Evolutionary conservation across 2,888 invertebrate species (phyloP).

Genomic region (Patella pellucida): DNA sequence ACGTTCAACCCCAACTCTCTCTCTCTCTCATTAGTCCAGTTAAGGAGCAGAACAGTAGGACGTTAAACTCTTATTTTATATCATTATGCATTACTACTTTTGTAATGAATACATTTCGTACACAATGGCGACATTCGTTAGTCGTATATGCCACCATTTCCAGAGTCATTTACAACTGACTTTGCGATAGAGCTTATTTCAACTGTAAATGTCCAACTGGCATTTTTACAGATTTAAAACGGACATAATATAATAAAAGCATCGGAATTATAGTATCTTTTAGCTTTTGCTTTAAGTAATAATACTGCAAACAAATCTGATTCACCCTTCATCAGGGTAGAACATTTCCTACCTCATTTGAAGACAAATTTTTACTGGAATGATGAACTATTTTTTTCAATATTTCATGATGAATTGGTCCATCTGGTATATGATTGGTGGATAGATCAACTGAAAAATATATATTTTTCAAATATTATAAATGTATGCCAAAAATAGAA

Average conservation of each 20-base stretch:
- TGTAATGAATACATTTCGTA: no score
- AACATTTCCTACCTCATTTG: neutral
- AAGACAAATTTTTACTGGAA: neutral
- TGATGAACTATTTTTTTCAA: neutral
- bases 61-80: no score
- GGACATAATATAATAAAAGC: no score
- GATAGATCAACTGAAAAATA: neutral
- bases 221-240: no score
- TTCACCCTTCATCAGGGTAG: neutral
- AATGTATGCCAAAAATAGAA: neutral
- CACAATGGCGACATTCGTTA: no score
- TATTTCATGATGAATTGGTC: neutral
- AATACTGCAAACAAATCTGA: neutral
- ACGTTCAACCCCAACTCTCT: no score
- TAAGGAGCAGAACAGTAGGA: no score
- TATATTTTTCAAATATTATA: neutral
- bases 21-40: no score
- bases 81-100: no score
- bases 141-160: neutral
- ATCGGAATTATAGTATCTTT: no score
- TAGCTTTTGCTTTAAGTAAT: no score
- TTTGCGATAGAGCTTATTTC: neutral
- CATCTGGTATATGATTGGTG: neutral
- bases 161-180: neutral
- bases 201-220: no score